A percentile compares a stretch with the other conserved stretches of the same genome.
phyloP scores from a whole-genome alignment of 2,113 vertebrate genomes.

The Ceyx margarethae region DNA sequence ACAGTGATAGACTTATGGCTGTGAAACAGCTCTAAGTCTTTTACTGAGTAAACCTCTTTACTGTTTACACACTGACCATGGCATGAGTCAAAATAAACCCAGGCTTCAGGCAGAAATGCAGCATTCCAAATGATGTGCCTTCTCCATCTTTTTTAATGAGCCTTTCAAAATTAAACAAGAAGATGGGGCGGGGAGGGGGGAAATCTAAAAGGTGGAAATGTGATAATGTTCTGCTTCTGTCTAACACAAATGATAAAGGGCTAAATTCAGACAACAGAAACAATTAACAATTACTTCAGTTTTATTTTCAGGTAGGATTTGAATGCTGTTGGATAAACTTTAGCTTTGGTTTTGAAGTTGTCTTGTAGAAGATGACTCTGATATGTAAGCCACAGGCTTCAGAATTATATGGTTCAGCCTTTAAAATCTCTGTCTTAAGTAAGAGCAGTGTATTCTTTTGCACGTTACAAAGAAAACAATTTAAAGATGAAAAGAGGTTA shows the following conservation, averaged over 20 bases:
- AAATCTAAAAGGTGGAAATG: not conserved
- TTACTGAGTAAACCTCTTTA: not conserved
- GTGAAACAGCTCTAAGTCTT: slow-evolving; percentile 1
- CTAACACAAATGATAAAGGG: not conserved
- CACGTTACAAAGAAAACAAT: not conserved
- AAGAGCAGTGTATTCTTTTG: not conserved
- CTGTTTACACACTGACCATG: slow-evolving; percentile 12
- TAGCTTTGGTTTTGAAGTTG: not conserved
- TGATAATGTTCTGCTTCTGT: not conserved
- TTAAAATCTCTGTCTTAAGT: not conserved
- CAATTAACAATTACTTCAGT: not conserved
- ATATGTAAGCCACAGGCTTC: not conserved
- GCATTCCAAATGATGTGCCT: not conserved
- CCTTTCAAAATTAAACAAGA: slow-evolving; percentile 4
- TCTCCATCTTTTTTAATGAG: not conserved
- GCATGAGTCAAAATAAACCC: slow-evolving; percentile 45
- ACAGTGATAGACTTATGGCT: not conserved
- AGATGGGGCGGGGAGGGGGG: not conserved
- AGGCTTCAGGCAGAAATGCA: slow-evolving; percentile 3
- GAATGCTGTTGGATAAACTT: not conserved
- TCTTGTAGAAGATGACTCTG: not conserved
- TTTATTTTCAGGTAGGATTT: not conserved
- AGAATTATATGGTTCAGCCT: not conserved
- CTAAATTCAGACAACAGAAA: not conserved
- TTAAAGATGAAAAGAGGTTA: not conserved